These are phyloP conservation scores for Epinephelus moara DNA, from an alignment of 2,113 vertebrate species.

Conservation along the genomic window DNA sequence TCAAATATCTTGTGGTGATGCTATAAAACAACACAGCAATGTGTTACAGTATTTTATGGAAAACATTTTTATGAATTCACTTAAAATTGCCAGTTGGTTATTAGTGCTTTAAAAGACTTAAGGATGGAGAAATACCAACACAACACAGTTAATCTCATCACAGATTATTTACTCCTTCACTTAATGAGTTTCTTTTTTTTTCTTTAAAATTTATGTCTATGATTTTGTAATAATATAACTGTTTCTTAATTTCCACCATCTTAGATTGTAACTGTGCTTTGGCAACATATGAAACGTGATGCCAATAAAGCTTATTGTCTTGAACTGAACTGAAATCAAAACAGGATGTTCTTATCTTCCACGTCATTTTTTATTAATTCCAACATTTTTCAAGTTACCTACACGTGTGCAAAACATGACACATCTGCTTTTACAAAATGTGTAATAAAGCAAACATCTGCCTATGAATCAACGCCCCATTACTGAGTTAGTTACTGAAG, in stretches of 20 bases:
- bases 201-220: too few relatives aligned
- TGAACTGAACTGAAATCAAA: background rate
- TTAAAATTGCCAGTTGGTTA: background rate
- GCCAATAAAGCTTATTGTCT: too few relatives aligned
- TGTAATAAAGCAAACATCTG: background rate
- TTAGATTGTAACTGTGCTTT: too few relatives aligned
- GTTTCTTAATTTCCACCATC: too few relatives aligned
- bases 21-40: background rate
- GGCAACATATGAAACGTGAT: too few relatives aligned
- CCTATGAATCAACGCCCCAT: background rate
- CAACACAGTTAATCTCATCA: too few relatives aligned
- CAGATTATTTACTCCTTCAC: too few relatives aligned
- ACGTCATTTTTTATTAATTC: slow-evolving; percentile 1
- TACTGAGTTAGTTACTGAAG: too few relatives aligned
- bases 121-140: too few relatives aligned
- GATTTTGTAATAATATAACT: too few relatives aligned
- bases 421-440: background rate
- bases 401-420: background rate
- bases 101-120: background rate
- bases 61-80: background rate
- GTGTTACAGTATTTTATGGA: background rate
- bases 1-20: background rate
- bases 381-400: background rate
- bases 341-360: background rate
- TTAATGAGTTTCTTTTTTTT: too few relatives aligned